Conservation (phyloP, 2,888 invertebrate species). For the Caenorhabditis sp. region DNA sequence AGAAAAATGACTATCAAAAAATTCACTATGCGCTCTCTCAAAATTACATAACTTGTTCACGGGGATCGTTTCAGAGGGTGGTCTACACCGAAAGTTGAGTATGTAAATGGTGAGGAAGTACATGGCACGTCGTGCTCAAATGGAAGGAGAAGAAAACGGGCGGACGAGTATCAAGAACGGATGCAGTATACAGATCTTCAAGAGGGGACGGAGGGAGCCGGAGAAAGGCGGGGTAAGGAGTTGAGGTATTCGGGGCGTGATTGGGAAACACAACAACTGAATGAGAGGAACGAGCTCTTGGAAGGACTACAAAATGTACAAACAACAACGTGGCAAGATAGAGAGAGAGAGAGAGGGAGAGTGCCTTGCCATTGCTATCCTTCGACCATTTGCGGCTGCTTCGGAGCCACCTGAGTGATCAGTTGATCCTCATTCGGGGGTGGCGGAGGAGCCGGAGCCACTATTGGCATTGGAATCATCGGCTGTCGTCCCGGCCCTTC, state of each 20-base stretch:
- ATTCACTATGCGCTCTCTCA: constrained; percentile 4
- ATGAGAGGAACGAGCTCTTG: background rate
- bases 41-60: constrained; percentile 4
- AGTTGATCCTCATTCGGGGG: constrained; percentile 21
- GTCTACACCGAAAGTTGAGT: constrained; percentile 33
- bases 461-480: background rate
- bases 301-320: constrained; percentile 49
- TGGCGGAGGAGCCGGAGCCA: constrained; percentile 1
- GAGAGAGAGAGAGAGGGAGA: no score
- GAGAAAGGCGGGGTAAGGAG: constrained; percentile 9
- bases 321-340: constrained; percentile 27
- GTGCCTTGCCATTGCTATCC: constrained; percentile 16
- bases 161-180: constrained; percentile 41
- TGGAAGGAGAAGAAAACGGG: background rate
- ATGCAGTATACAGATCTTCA: constrained; percentile 36
- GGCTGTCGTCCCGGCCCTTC: constrained; percentile 16
- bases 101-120: background rate
- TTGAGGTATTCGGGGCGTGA: constrained; percentile 31
- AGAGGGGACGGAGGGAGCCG: constrained; percentile 22
- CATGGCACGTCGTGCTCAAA: constrained; percentile 30
- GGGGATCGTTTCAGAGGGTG: constrained; percentile 17
- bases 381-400: constrained; percentile 39
- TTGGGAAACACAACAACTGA: background rate
- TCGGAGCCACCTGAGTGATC: constrained; percentile 43
- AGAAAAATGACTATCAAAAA: background rate